Evolutionary conservation across 53 echinoderm and acorn worm species (phyloP).

Genomic region (Apostichopus leukothele): DNA sequence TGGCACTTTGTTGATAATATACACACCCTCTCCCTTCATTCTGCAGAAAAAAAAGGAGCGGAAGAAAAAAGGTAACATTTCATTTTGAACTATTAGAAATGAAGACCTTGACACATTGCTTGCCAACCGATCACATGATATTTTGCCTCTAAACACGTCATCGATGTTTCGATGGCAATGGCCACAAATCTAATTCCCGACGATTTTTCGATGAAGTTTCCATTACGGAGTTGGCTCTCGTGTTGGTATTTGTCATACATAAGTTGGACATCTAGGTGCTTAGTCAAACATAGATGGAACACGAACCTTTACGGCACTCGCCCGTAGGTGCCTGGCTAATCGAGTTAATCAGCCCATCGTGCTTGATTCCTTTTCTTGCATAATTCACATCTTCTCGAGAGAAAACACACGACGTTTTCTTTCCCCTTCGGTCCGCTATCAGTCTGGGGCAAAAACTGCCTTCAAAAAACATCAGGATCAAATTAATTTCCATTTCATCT

Average conservation of each 20-base stretch:
- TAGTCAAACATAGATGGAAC: constrained; percentile 47
- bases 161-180: constrained; percentile 35
- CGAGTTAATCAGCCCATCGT: constrained; percentile 36
- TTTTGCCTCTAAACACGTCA: constrained; percentile 29
- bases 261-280: constrained; percentile 42
- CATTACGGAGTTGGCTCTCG: constrained; percentile 31
- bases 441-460: constrained; percentile 42
- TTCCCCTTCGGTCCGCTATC: constrained; percentile 41
- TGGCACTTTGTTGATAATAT: too few relatives aligned
- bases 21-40: too few relatives aligned
- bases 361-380: constrained; percentile 23
- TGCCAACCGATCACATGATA: constrained; percentile 23
- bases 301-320: constrained; percentile 39
- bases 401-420: constrained; percentile 40
- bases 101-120: neutral
- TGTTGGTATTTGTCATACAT: constrained; percentile 51
- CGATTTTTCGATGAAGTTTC: constrained; percentile 40
- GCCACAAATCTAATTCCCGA: constrained; percentile 45
- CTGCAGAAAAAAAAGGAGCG: neutral
- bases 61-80: neutral
- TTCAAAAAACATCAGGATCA: constrained; percentile 53
- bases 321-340: constrained; percentile 40
- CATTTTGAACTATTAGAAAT: neutral
- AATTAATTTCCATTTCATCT: constrained; percentile 57
- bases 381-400: constrained; percentile 42